Evolutionary conservation across 2,888 invertebrate genomes (phyloP).

Genomic region (Ashinkailepas kermadecensis): DNA sequence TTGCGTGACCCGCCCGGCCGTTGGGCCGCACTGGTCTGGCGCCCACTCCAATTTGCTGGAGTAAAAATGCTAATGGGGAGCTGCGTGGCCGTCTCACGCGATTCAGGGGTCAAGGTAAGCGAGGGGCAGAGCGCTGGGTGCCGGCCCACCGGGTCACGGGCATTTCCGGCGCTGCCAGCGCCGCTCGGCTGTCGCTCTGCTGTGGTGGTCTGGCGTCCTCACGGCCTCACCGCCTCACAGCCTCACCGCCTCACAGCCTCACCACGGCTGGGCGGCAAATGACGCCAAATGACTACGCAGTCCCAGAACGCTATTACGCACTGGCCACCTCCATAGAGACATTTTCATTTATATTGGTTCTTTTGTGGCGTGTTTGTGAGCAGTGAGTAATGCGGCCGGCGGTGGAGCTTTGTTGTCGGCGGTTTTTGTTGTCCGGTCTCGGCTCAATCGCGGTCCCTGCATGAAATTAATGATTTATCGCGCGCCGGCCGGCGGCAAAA

Average conservation of each 20-base stretch:
- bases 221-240: neutral
- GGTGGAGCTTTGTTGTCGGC: neutral
- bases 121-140: neutral
- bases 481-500: neutral
- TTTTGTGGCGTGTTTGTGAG: neutral
- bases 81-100: neutral
- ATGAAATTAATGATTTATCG: conserved; percentile 18
- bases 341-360: conserved; percentile 18
- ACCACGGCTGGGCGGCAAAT: neutral
- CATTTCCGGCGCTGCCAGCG: neutral
- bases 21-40: too few species aligned
- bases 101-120: neutral
- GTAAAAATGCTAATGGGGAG: conserved; percentile 13
- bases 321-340: neutral
- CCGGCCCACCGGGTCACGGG: neutral
- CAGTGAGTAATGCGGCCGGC: neutral
- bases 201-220: neutral
- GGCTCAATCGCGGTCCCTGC: conserved; percentile 1
- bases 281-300: too few species aligned
- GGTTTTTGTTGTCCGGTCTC: neutral
- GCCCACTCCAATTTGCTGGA: conserved; percentile 8
- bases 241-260: neutral
- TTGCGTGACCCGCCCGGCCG: neutral
- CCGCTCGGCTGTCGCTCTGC: neutral
- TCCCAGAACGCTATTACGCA: too few species aligned